These are phyloP conservation scores for Eutolmus rufibarbis DNA, from an alignment of 2,888 invertebrate species.

Conservation along the genomic window DNA sequence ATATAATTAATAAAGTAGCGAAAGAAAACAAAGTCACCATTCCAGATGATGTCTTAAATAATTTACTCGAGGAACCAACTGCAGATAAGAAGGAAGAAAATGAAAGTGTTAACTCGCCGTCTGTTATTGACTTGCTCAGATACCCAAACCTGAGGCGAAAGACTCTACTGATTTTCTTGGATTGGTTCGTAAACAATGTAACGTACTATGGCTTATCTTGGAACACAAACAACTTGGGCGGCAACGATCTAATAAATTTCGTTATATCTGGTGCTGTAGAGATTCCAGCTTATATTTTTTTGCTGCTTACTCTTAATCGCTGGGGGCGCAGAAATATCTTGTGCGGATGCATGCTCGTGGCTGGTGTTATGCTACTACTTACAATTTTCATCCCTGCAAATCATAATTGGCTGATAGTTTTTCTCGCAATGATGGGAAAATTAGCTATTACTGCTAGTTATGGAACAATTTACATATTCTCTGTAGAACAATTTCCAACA, in stretches of 20 bases:
- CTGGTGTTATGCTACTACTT: slow-evolving; percentile 68
- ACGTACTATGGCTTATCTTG: slow-evolving; percentile 87
- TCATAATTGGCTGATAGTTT: slow-evolving; percentile 66
- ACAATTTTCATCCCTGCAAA: slow-evolving; percentile 68
- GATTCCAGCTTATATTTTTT: slow-evolving; percentile 63
- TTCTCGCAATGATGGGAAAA: slow-evolving; percentile 75
- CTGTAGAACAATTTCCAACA: slow-evolving; percentile 78
- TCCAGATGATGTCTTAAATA: background rate
- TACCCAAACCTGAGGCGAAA: slow-evolving; percentile 73
- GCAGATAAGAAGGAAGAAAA: background rate
- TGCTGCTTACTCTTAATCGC: slow-evolving; percentile 64
- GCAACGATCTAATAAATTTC: slow-evolving; percentile 80
- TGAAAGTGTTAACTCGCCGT: slow-evolving; percentile 61
- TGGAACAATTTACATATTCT: slow-evolving; percentile 76
- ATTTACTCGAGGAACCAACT: slow-evolving; percentile 45
- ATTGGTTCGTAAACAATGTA: slow-evolving; percentile 82
- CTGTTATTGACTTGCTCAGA: slow-evolving; percentile 70
- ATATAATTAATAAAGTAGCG: background rate
- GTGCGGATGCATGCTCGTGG: slow-evolving; percentile 73
- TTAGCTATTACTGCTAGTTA: slow-evolving; percentile 76
- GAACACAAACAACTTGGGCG: slow-evolving; percentile 79
- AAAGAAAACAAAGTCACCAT: slow-evolving; percentile 57
- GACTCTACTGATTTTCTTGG: slow-evolving; percentile 75
- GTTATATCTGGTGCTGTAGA: slow-evolving; percentile 78
- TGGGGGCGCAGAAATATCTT: slow-evolving; percentile 72